Base-by-base conservation (phyloP, 2,888 invertebrate species). In the Autographa gamma region DNA sequence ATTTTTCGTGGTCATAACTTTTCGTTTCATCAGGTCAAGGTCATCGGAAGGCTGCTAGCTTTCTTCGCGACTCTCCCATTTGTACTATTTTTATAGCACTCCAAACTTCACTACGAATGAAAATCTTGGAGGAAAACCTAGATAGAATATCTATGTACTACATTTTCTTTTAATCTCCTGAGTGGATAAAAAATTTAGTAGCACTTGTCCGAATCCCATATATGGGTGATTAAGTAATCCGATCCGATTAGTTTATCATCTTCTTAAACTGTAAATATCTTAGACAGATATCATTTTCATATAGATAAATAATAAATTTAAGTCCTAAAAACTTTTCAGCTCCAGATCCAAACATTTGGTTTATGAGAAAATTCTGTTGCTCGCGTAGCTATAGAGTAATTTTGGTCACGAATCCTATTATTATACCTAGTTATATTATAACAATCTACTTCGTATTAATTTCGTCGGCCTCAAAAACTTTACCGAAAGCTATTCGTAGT, bases 61-160 rank as follows among this genome's bases (percentile, higher is more conserved):
- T 25, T 63, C 11, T 54, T 48, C 38, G 38, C 59, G 62, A 32
- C 69, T 74, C 58, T 54, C 34, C 52, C 74, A 71, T 74, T 70
- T 61, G 69, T 60, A 68, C 79, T 69, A 79, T 66, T 79, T 79
- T 81, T 68, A 71, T 71, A 69, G 56, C 69, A 63, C 64, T 56
- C 54, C 59, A 63, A 66, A 72, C 60, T 76, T 43, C 2, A 64
- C 67, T 60, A 60, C 60, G 43, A 65, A 66, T 74, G 62, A 70
- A 56, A 79, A 63, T 81, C 63, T 66, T 63, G 56, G 38, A n/a
- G 34, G 34, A 54, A 60, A 69, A 62, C 59, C 18, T n/a, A 66
- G 31, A 66, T 59, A 38, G 41, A 71, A 13, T 56, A 56, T 56
- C 13, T 63, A 69, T 71, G 43, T 66, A 69, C 74, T 48, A 48